Conservation (phyloP, 2,797 vertebrate genomes). For the Aselliscus stoliczkanus region DNA sequence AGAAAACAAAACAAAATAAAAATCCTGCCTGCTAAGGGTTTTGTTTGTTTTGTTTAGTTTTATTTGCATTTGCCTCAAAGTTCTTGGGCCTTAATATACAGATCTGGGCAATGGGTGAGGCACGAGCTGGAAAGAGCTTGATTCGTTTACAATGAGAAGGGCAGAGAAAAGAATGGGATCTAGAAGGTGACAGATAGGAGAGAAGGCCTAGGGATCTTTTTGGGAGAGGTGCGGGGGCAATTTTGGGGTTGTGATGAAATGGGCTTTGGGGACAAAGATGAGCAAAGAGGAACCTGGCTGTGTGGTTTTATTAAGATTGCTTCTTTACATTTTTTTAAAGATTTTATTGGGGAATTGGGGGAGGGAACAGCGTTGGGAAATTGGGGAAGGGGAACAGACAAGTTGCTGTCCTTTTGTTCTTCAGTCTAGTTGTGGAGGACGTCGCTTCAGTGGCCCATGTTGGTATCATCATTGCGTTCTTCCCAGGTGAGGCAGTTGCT, state of each 20-base stretch:
- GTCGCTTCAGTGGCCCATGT: too few relatives aligned
- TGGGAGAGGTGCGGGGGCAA: neutral
- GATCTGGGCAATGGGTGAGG: neutral
- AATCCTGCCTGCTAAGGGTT: neutral
- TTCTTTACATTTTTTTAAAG: neutral
- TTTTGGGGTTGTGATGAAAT: neutral
- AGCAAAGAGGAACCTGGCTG: neutral
- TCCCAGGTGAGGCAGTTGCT: too few relatives aligned
- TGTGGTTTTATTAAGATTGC: neutral
- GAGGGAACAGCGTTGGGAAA: too few relatives aligned
- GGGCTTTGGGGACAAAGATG: neutral
- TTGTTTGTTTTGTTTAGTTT: too few relatives aligned
- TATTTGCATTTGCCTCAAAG: neutral
- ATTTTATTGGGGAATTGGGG: too few relatives aligned
- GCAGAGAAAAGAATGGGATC: neutral
- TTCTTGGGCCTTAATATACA: neutral
- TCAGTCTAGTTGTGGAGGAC: too few relatives aligned
- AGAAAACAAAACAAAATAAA: constrained; percentile 27
- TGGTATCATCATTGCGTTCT: too few relatives aligned
- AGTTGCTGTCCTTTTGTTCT: too few relatives aligned
- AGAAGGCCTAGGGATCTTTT: neutral
- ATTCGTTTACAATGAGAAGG: neutral
- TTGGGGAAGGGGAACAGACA: too few relatives aligned
- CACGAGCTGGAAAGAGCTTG: neutral
- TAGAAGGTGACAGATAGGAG: neutral